Base-by-base conservation (phyloP, 2,888 invertebrate genomes). In the Oasisia sp. region DNA sequence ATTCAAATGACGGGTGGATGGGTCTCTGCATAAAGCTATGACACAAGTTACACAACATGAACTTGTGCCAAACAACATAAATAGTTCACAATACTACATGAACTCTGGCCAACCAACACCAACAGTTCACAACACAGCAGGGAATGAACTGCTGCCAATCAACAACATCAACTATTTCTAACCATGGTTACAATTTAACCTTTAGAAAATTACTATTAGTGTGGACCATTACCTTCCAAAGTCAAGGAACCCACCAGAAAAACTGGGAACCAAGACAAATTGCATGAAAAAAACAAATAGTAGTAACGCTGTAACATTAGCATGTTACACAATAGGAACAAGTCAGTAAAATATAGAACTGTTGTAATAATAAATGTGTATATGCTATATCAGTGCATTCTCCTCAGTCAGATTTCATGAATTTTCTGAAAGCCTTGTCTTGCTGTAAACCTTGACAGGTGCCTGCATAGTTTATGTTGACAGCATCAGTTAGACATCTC, bases 141-240 rank as follows among this genome's bases (percentile, higher is more conserved):
- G 99, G 97, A 97, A 99, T 98, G 95, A 98, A 99, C 96, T 99
- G 99, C 99, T 99, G 96, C 91, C 97, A 97, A 92, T 92, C 93
- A 93, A 93, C 93, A 93, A 89, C 45, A 45, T 45, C 45, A 45
- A 45, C 45, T 9, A 11, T 1, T 45, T 0, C 7, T 1, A 45
- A 93, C 99, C n/a, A n/a, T n/a, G n/a, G n/a, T n/a, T n/a, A n/a
- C n/a, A n/a, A n/a, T n/a, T n/a, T n/a, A n/a, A n/a, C n/a, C n/a
- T n/a, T n/a, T n/a, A n/a, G n/a, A n/a, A n/a, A n/a, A n/a, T n/a
- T n/a, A n/a, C n/a, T n/a, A n/a, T n/a, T n/a, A n/a, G n/a, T n/a
- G n/a, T n/a, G n/a, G n/a, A n/a, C n/a, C n/a, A n/a, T n/a, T n/a
- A n/a, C n/a, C n/a, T n/a, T n/a, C n/a, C n/a, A n/a, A n/a, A n/a